phyloP scores from a whole-genome alignment of 2,113 vertebrate genomes.

The Burhinus bistriatus region DNA sequence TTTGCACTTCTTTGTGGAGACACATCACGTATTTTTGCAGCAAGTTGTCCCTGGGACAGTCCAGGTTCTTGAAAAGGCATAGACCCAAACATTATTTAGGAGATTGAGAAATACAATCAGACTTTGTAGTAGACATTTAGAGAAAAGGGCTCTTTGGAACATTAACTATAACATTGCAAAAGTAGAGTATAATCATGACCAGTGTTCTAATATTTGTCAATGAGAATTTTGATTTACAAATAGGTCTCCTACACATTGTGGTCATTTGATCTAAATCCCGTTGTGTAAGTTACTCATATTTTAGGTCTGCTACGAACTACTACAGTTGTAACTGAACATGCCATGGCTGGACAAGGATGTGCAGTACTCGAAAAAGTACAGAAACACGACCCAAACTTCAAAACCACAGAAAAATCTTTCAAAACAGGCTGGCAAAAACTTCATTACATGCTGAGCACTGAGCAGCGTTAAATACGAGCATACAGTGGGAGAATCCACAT shows the following conservation, averaged over 20 bases:
- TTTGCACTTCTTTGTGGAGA: not conserved
- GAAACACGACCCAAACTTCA: not conserved
- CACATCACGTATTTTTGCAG: not conserved
- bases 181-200: not conserved
- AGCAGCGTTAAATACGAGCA: rapidly evolving
- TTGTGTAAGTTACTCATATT: not conserved
- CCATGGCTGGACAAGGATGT: not conserved
- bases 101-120: not conserved
- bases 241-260: not conserved
- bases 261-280: not conserved
- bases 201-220: not conserved
- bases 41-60: not conserved
- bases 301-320: not conserved
- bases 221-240: not conserved
- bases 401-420: not conserved
- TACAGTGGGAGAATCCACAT: rapidly evolving
- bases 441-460: not conserved
- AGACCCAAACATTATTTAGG: not conserved
- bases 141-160: not conserved
- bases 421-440: not conserved
- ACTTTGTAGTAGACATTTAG: not conserved
- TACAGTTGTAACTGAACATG: not conserved
- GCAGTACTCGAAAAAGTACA: not conserved
- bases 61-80: not conserved
- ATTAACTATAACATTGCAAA: not conserved